These are phyloP conservation scores for Prunella fulvescens DNA, from an alignment of 2,113 vertebrate species.

Conservation along the genomic window DNA sequence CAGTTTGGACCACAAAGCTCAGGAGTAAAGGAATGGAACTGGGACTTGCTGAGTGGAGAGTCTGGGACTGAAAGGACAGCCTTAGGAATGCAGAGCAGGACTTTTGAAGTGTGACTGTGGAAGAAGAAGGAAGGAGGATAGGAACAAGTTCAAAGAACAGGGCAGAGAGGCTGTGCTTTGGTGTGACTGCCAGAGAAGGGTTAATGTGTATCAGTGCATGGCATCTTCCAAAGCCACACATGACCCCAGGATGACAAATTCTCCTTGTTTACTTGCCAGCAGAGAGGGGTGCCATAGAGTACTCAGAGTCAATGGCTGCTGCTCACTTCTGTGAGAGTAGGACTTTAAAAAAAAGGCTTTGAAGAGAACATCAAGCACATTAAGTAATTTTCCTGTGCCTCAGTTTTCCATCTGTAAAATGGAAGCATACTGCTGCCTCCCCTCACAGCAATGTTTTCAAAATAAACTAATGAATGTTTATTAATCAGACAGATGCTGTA, in stretches of 20 bases:
- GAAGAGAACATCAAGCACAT: neutral
- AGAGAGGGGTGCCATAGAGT: neutral
- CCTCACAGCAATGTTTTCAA: neutral
- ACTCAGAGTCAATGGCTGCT: neutral
- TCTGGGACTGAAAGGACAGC: neutral
- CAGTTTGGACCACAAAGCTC: neutral
- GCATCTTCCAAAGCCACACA: neutral
- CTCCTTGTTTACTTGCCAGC: neutral
- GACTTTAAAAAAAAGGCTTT: neutral
- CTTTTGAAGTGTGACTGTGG: neutral
- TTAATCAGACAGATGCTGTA: neutral
- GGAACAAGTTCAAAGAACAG: neutral
- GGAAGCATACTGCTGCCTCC: neutral
- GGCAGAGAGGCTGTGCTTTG: neutral
- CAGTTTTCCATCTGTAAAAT: neutral
- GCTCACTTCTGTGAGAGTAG: neutral
- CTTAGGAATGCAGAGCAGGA: neutral
- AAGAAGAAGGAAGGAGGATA: neutral
- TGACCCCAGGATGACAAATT: neutral
- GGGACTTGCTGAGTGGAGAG: neutral
- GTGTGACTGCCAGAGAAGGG: neutral
- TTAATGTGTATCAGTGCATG: neutral
- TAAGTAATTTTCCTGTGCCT: neutral
- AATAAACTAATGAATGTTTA: slow-evolving; percentile 11
- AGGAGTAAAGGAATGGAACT: neutral